phyloP scores from a whole-genome alignment of 2,888 invertebrate species.

The Homarus gammarus region DNA sequence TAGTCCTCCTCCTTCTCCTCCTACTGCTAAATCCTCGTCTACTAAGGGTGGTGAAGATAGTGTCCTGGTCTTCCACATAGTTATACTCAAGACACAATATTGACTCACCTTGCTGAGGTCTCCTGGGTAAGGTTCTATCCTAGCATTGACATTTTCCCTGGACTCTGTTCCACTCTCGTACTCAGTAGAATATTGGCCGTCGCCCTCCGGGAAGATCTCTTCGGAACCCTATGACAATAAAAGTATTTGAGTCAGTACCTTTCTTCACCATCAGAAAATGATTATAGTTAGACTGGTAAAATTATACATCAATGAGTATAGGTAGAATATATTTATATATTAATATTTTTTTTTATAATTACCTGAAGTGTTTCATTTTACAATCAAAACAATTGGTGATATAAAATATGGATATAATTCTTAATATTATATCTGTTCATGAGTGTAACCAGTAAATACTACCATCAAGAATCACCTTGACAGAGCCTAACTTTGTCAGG shows the following conservation, averaged over 20 bases:
- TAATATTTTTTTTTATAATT: too few species aligned
- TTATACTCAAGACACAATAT: background rate
- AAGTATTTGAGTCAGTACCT: background rate
- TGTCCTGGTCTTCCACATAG: background rate
- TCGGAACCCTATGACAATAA: slow-evolving; percentile 69
- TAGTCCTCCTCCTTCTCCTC: background rate
- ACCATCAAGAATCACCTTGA: too few species aligned
- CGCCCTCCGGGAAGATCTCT: slow-evolving; percentile 64
- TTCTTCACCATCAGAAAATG: too few species aligned
- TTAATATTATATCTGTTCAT: too few species aligned
- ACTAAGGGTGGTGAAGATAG: background rate
- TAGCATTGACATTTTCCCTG: slow-evolving; percentile 67
- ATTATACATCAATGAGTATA: too few species aligned
- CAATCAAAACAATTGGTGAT: too few species aligned
- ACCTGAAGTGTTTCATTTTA: too few species aligned
- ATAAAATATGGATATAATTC: too few species aligned
- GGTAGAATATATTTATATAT: too few species aligned
- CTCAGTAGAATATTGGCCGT: slow-evolving; percentile 61
- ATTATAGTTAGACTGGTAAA: background rate
- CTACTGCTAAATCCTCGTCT: background rate
- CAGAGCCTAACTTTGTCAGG: too few species aligned
- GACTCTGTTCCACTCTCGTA: slow-evolving; percentile 74
- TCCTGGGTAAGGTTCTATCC: slow-evolving; percentile 75
- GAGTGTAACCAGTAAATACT: too few species aligned
- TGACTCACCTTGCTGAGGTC: slow-evolving; percentile 76